Evolutionary conservation across 2,888 invertebrate species (phyloP).

Genomic region (Ectemnius cavifrons): DNA sequence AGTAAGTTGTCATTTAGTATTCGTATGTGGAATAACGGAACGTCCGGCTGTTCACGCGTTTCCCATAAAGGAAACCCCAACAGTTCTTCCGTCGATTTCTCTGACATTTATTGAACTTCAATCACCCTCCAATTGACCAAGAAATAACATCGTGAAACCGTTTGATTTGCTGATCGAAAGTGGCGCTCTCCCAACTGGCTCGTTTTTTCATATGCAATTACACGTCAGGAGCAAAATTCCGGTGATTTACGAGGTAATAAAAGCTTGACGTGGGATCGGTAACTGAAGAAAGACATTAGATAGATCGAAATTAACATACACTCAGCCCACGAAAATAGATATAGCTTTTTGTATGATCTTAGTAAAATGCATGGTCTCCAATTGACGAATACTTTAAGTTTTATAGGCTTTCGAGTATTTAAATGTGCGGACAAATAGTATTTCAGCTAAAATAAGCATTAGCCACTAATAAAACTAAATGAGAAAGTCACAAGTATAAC

Average conservation of each 20-base stretch:
- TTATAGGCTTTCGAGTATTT: background rate
- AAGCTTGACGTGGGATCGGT: slow-evolving; percentile 16
- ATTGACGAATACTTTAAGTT: background rate
- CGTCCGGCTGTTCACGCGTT: background rate
- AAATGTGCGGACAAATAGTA: too few relatives aligned
- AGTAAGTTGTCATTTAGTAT: slow-evolving; percentile 5
- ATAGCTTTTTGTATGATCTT: slow-evolving; percentile 36
- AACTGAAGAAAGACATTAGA: slow-evolving; percentile 12
- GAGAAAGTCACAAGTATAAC: too few relatives aligned
- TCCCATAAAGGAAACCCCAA: slow-evolving; percentile 4
- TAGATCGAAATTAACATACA: slow-evolving; percentile 41
- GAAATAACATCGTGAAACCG: too few relatives aligned
- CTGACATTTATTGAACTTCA: slow-evolving; percentile 3
- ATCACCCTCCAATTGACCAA: slow-evolving; percentile 5
- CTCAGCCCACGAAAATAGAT: slow-evolving; percentile 5
- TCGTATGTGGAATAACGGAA: background rate
- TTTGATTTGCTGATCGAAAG: too few relatives aligned
- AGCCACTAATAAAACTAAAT: too few relatives aligned
- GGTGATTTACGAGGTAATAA: slow-evolving; percentile 33
- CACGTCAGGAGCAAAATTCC: slow-evolving; percentile 7
- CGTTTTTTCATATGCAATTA: background rate
- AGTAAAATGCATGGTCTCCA: slow-evolving; percentile 24
- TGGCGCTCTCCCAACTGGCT: too few relatives aligned
- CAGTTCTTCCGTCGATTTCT: background rate
- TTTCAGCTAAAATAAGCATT: too few relatives aligned